Evolutionary conservation across 2,113 vertebrate genomes (phyloP), one percentile per base, ranked within the genome.

Genomic region (Vidua macroura): DNA sequence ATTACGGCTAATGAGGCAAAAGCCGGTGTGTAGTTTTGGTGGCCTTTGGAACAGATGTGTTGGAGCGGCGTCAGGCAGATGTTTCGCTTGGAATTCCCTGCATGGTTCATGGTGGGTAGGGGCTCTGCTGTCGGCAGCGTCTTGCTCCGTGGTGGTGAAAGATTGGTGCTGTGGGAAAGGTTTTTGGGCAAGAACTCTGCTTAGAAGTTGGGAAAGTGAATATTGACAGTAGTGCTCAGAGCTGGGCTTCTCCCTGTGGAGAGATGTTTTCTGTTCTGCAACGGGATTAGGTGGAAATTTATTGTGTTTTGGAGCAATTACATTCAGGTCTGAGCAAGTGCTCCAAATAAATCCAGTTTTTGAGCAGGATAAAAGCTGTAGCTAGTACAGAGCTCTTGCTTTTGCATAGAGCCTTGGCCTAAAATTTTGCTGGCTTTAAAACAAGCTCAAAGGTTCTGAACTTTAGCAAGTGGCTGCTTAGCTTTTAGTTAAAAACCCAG

Each of bases 351-450:
- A 35, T 49, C 55, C 19, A 7, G 17, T 27, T 88, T n/a, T 66
- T 46, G 51, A 35, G 46, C 18, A n/a, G 68, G 46, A 39, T 25
- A 67, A 67, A 28, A 56, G 52, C 73, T 72, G 16, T 55, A 63
- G 28, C 25, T 28, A 15, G 21, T 0, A 0, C 30, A 49, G 70
- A 66, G 24, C 63, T 69, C 4, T 0, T 37, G 28, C 16, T 75
- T 21, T 82, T 68, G 11, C 8, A 0, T 0, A 37, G 59, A 43
- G 48, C 31, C 9, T 68, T 20, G 62, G 53, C 56, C 55, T 94
- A 15, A 79, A 53, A 56, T 59, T 28, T 43, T 24, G 22, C 2
- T 68, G 43, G 21, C 49, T 88, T 88, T 63, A 24, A 39, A 82
- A 11, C 1, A 10, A 3, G 25, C 25, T 35, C 39, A 46, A 77